phyloP scores from a whole-genome alignment of 2,888 invertebrate genomes.

The Pseudococcus longispinus region DNA sequence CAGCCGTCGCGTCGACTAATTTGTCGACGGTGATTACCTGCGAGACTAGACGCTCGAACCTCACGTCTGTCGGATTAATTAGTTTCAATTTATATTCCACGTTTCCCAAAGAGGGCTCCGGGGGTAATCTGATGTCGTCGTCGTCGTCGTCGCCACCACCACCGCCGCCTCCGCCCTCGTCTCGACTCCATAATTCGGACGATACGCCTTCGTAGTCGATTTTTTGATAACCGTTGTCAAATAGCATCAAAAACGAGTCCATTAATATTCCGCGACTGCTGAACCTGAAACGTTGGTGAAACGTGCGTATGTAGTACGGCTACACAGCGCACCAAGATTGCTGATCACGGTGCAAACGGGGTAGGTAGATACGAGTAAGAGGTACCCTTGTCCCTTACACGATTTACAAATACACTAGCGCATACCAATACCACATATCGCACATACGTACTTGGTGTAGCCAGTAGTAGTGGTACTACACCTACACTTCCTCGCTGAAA shows the following conservation, averaged over 20 bases:
- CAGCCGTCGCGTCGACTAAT: not conserved
- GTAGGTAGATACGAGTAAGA: no score
- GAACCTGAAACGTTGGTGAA: not conserved
- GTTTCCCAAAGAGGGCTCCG: conserved; percentile 93
- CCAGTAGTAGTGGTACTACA: no score
- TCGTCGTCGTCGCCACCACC: conserved; percentile 62
- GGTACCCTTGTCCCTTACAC: no score
- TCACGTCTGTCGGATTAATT: conserved; percentile 86
- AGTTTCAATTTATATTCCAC: conserved; percentile 96
- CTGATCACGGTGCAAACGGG: no score
- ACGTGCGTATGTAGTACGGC: no score
- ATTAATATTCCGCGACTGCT: conserved; percentile 66
- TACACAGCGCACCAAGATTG: no score
- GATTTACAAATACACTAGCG: no score
- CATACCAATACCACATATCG: no score
- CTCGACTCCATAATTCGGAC: conserved; percentile 64
- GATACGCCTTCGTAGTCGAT: conserved; percentile 64
- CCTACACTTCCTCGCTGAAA: no score
- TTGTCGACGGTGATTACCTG: conserved; percentile 71
- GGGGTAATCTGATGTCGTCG: conserved; percentile 71
- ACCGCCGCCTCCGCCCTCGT: conserved; percentile 61
- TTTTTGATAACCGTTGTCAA: conserved; percentile 69
- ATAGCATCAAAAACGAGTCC: conserved; percentile 84
- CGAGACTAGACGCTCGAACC: conserved; percentile 95
- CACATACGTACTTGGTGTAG: no score